Evolutionary conservation across 2,797 vertebrate genomes (phyloP), one percentile per base, ranked within the genome.

Genomic region (Anniella stebbinsi): DNA sequence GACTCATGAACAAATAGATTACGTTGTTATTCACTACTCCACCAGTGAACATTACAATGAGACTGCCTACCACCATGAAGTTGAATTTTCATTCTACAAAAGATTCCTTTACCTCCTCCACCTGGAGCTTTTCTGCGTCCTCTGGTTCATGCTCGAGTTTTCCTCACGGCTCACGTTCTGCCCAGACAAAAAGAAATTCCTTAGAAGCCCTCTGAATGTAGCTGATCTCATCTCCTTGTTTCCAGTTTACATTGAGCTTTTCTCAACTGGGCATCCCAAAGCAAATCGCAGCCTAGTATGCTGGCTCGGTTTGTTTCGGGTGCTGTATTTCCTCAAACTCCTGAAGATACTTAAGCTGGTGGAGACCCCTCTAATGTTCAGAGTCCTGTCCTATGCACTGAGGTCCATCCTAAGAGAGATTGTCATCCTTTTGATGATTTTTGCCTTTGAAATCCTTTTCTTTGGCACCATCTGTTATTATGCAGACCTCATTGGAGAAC

Each of bases 141-240:
- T 96, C 84, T 97, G 94, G 92, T 96, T 97, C 87, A 90, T 87
- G 75, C 88, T 93, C 63, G 95, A 97, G 78, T 93, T 96, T 77
- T 93, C 88, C 18, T 33, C 84, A 10, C 13, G 82, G 48, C 67
- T 94, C 84, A 94, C 92, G 54, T 96, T 94, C 86, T 97, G 94
- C 57, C 94, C 94, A 67, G 54, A 94, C 89, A 95, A 95, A 41
- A 92, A 94, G 51, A 11, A 73, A 48, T 97, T 97, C 81, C 72
- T 94, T 18, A 89, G 86, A 48, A 95, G 90, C 86, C 93, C 91
- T 12, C 83, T 97, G 69, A 97, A 93, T 0, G 4, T 95, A 67
- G 87, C 88, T 0, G 93, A 94, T 67, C 94, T 95, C 54, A 66
- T 97, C 7, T 95, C 92, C 72, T 90, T 96, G 48, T 95, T 96